A percentile compares a stretch with the other conserved stretches of the same genome.
Evolutionary conservation across 37 sponge, comb jelly and placozoan genomes (phyloP).

Genomic region (Spongilla lacustris): DNA sequence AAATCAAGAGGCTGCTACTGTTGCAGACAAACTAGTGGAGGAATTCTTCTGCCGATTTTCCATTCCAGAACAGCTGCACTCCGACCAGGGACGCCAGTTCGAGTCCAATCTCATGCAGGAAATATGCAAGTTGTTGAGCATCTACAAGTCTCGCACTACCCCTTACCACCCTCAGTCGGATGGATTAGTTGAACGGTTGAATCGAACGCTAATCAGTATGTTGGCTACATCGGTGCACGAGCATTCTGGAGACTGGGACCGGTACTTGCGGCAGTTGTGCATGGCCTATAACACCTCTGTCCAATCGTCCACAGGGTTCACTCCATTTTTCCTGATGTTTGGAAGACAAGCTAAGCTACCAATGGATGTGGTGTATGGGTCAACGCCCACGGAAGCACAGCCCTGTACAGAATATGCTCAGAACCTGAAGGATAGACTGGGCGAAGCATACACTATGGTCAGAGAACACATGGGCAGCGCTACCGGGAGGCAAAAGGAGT

Average conservation of each 20-base stretch:
- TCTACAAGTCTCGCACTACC: slow-evolving; percentile 25
- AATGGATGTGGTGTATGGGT: slow-evolving; percentile 24
- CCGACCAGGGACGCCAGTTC: slow-evolving; percentile 36
- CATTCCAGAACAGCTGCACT: slow-evolving; percentile 27
- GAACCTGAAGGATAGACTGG: slow-evolving; percentile 9
- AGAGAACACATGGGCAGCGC: not conserved
- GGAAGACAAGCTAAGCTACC: slow-evolving; percentile 43
- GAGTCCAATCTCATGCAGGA: slow-evolving; percentile 10
- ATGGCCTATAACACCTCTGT: slow-evolving; percentile 36
- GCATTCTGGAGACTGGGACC: slow-evolving; percentile 3
- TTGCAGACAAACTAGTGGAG: slow-evolving; percentile 13
- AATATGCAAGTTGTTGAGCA: slow-evolving; percentile 18
- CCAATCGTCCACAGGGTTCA: slow-evolving; percentile 34
- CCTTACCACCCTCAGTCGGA: slow-evolving; percentile 45
- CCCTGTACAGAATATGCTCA: slow-evolving; percentile 25
- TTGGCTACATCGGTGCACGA: slow-evolving; percentile 11
- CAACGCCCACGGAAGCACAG: not conserved
- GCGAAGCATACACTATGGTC: slow-evolving; percentile 9
- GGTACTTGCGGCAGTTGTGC: slow-evolving; percentile 8
- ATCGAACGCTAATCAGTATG: slow-evolving; percentile 29
- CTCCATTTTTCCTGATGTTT: slow-evolving; percentile 46
- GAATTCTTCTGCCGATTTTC: slow-evolving; percentile 23
- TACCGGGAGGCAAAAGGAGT: slow-evolving; percentile 6
- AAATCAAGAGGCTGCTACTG: slow-evolving; percentile 27
- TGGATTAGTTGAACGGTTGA: slow-evolving; percentile 25